Base-by-base conservation (phyloP, 2,888 invertebrate genomes). In the Machimus rusticus region DNA sequence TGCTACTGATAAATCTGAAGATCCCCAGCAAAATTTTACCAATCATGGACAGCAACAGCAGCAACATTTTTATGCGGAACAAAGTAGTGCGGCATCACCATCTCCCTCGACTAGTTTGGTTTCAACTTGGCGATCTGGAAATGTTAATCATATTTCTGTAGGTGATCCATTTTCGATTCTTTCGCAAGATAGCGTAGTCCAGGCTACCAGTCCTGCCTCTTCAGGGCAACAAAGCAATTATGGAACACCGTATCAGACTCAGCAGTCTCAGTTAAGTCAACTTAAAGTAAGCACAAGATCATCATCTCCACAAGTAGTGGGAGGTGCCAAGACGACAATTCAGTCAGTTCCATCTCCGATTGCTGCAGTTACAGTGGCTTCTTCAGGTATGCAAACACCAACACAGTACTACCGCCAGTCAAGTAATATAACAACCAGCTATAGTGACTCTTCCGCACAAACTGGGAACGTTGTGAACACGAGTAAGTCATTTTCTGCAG, bases 111-210 rank as follows among this genome's bases (percentile, higher is more conserved):
- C 92, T 9, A 91, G 91, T 76, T 91, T 92, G 9, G 89, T 91
- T 87, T 93, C 93, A 81, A 95, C 95, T 90, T 97, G 97, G 96
- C 96, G 96, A 92, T 95, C 96, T 90, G 92, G 92, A 23, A 86
- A 86, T 3, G 82, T 88, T 78, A 88, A 39, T 74, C 84, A 84
- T 19, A 37, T 84, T 39, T 19, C 57, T 28, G 51, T 81, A 6
- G 55, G 31, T 28, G 84, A 88, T 23, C 96, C 96, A 0, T 96
- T 96, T 92, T 96, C 96, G 88, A 96, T 96, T 90, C 92, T 96
- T 90, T 96, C 96, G 23, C 96, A 96, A 92, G 96, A 96, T 92
- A 96, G 95, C 93, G 37, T 96, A 89, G 95, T 95, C 89, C 78
- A 78, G 19, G 19, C 78, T 14, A 16, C 23, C 1, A 81, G 55